Percentiles rank a stretch among this genome's conserved stretches.
Evolutionary conservation across 2,888 invertebrate species (phyloP).

Genomic region (Steinernema carpocapsae): DNA sequence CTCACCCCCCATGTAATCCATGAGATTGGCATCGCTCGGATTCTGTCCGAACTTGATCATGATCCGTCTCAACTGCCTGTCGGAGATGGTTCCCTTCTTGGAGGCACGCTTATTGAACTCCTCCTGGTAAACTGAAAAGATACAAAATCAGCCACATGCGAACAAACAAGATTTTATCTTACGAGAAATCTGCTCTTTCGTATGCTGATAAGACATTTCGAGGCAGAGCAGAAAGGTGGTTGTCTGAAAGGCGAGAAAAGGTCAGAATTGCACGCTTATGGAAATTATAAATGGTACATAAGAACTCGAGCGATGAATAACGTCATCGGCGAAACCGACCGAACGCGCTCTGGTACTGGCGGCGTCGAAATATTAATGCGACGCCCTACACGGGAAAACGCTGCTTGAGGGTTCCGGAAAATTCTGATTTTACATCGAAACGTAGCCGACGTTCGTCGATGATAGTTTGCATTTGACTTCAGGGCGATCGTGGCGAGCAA

Average conservation of each 20-base stretch:
- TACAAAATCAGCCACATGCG: not conserved
- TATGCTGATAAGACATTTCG: conserved; percentile 76
- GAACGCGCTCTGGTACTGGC: not conserved
- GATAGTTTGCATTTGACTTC: too few species aligned
- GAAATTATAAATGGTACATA: not conserved
- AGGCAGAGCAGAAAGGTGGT: not conserved
- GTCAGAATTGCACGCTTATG: not conserved
- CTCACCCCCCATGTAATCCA: conserved; percentile 87
- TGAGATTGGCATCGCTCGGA: conserved; percentile 97
- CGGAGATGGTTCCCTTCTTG: conserved; percentile 95
- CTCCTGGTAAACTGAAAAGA: conserved; percentile 88
- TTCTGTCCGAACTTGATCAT: conserved; percentile 89
- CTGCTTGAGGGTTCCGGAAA: too few species aligned
- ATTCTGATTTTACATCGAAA: too few species aligned
- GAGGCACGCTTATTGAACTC: conserved; percentile 99
- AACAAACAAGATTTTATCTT: conserved; percentile 40
- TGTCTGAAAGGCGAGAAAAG: not conserved
- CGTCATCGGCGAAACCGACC: not conserved
- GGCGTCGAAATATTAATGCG: conserved; percentile 8
- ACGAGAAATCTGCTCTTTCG: conserved; percentile 92
- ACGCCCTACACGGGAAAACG: conserved; percentile 8
- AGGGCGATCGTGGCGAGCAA: too few species aligned
- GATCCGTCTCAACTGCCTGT: conserved; percentile 98
- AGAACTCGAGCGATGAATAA: too few species aligned
- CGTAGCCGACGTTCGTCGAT: too few species aligned